Evolutionary conservation across 1,140 invertebrate species (phyloP).

Genomic region (Papilio dardanus): DNA sequence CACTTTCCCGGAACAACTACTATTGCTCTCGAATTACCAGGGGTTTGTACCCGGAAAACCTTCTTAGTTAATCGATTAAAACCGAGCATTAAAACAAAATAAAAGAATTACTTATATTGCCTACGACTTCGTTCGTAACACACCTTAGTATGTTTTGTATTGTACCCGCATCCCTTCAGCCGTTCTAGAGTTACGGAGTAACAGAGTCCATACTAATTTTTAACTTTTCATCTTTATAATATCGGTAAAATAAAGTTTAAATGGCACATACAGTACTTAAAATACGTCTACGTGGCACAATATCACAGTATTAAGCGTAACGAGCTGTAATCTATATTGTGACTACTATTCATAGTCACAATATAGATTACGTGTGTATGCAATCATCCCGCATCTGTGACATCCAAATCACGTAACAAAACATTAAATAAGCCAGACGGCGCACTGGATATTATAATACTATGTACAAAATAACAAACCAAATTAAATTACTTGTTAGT

Average conservation of each 20-base stretch:
- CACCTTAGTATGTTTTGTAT: too few species aligned
- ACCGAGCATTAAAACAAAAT: not conserved
- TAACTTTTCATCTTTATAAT: too few species aligned
- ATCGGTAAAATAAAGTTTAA: not conserved
- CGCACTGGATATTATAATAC: not conserved
- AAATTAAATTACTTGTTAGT: constrained; percentile 9
- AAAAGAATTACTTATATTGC: too few species aligned
- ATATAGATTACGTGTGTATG: not conserved
- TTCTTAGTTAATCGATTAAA: not conserved
- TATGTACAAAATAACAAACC: not conserved
- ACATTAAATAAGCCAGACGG: constrained; percentile 18
- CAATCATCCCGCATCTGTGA: constrained; percentile 13
- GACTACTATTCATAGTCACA: too few species aligned
- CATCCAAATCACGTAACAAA: constrained; percentile 27
- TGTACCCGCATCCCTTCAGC: too few species aligned
- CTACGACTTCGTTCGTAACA: too few species aligned
- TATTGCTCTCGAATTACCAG: constrained; percentile 62
- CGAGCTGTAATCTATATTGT: constrained; percentile 3
- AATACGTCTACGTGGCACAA: not conserved
- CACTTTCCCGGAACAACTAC: constrained; percentile 71
- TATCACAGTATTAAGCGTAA: not conserved
- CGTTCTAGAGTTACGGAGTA: too few species aligned
- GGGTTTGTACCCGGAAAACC: constrained; percentile 42
- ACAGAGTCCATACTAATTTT: too few species aligned
- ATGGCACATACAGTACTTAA: not conserved